phyloP scores from a whole-genome alignment of 2,113 vertebrate genomes.

The Ginglymostoma cirratum region DNA sequence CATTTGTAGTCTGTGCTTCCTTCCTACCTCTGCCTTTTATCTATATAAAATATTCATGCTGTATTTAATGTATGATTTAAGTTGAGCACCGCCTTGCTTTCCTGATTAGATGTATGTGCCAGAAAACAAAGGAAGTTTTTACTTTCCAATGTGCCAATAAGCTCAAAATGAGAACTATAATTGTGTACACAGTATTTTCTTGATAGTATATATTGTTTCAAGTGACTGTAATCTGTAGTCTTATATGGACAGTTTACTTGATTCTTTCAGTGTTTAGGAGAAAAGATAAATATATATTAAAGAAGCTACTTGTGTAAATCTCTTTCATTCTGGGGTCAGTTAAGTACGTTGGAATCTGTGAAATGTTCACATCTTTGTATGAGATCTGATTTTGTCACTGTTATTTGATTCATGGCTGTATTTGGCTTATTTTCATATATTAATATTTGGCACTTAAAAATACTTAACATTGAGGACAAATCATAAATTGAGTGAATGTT shows the following conservation, averaged over 20 bases:
- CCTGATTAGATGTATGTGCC: conserved; percentile 25
- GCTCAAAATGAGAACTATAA: conserved; percentile 23
- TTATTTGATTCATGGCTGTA: neutral
- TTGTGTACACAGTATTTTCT: conserved; percentile 35
- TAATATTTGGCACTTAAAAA: neutral
- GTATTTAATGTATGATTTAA: conserved; percentile 32
- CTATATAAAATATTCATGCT: conserved; percentile 34
- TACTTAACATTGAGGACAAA: neutral
- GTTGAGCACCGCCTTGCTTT: conserved; percentile 19
- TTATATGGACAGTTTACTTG: conserved; percentile 29
- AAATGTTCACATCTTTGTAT: conserved; percentile 1
- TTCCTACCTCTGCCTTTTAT: conserved; percentile 36
- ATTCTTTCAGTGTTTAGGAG: conserved; percentile 20
- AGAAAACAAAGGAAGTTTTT: conserved; percentile 33
- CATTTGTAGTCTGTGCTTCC: conserved; percentile 11
- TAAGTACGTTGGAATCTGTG: neutral
- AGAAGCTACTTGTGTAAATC: conserved; percentile 35
- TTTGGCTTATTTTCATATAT: conserved; percentile 9
- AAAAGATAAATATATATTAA: conserved; percentile 30
- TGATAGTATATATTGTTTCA: conserved; percentile 35
- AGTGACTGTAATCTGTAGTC: conserved; percentile 33
- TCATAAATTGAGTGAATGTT: neutral
- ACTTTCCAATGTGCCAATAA: conserved; percentile 34
- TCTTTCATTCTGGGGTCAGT: conserved; percentile 29
- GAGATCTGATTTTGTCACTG: neutral